Evolutionary conservation across 92 coral and sea anemone species (phyloP).

Genomic region (Parazoanthus atlanticus): DNA sequence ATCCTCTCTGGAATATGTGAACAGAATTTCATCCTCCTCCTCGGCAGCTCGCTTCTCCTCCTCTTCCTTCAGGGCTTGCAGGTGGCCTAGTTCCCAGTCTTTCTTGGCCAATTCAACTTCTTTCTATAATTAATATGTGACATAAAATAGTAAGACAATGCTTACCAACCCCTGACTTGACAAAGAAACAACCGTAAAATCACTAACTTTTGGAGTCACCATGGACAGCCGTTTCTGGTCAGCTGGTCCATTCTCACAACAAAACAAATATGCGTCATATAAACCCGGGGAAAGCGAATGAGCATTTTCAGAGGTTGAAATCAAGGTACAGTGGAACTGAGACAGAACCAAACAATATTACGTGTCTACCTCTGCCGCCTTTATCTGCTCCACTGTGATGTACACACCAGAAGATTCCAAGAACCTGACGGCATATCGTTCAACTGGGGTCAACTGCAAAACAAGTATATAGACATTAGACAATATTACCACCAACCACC

Average conservation of each 20-base stretch:
- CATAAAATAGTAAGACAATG: slow-evolving; percentile 14
- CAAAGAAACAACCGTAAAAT: background rate
- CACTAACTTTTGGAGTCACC: background rate
- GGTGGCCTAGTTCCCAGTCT: slow-evolving; percentile 98
- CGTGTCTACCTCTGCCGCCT: slow-evolving; percentile 76
- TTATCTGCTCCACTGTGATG: slow-evolving; percentile 87
- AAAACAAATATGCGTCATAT: background rate
- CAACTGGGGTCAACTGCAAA: slow-evolving; percentile 85
- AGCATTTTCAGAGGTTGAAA: slow-evolving; percentile 36
- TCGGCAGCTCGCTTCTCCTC: slow-evolving; percentile 96
- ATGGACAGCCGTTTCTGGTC: background rate
- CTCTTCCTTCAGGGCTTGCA: slow-evolving; percentile 85
- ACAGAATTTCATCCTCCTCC: slow-evolving; percentile 90
- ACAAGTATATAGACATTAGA: background rate
- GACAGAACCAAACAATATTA: background rate
- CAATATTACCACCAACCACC: no score
- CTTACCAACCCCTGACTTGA: no score
- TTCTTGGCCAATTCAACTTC: slow-evolving; percentile 93
- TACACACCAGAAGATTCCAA: slow-evolving; percentile 89
- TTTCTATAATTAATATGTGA: slow-evolving; percentile 53
- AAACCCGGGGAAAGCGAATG: background rate
- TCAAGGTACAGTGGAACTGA: no score
- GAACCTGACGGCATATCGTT: slow-evolving; percentile 92
- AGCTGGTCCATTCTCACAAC: background rate
- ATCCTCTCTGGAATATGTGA: slow-evolving; percentile 91